These are phyloP conservation scores for Exaiptasia diaphana DNA, from an alignment of 64 coral and sea anemone genomes.

Conservation along the genomic window DNA sequence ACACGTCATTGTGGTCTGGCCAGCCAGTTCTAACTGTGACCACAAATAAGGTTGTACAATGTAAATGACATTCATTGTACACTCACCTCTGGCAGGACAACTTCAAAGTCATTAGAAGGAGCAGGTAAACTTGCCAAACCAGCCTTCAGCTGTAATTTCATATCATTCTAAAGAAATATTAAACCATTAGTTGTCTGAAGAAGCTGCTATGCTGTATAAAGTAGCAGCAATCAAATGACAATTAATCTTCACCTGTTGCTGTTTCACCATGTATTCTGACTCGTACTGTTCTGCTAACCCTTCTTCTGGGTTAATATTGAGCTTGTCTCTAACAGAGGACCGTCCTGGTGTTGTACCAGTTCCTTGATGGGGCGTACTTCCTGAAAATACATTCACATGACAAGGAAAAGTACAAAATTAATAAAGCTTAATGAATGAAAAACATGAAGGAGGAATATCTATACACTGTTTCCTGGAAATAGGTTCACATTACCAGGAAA, in stretches of 20 bases:
- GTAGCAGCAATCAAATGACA: neutral
- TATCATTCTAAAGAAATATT: conserved; percentile 51
- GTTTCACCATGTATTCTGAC: conserved; percentile 62
- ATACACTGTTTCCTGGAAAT: conserved; percentile 19
- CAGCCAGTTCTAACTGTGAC: no score
- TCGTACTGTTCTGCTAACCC: conserved; percentile 81
- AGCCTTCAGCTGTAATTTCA: conserved; percentile 69
- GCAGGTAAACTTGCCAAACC: conserved; percentile 75
- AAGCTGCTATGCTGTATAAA: neutral
- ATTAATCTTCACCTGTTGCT: conserved; percentile 59
- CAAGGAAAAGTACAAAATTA: neutral
- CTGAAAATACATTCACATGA: neutral
- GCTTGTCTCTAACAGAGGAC: conserved; percentile 80
- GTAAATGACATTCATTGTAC: no score
- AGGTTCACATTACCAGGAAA: neutral
- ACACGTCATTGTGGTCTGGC: no score
- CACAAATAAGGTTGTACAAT: no score
- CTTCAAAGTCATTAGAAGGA: conserved; percentile 97
- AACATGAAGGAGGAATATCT: neutral
- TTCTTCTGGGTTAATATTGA: conserved; percentile 96
- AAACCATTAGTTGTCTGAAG: no score
- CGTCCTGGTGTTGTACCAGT: conserved; percentile 60
- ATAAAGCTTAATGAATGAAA: neutral
- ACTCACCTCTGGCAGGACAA: conserved; percentile 87
- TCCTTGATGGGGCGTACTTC: conserved; percentile 62